Conservation (phyloP, 2,888 invertebrate species). For the Standfussiana lucernea region DNA sequence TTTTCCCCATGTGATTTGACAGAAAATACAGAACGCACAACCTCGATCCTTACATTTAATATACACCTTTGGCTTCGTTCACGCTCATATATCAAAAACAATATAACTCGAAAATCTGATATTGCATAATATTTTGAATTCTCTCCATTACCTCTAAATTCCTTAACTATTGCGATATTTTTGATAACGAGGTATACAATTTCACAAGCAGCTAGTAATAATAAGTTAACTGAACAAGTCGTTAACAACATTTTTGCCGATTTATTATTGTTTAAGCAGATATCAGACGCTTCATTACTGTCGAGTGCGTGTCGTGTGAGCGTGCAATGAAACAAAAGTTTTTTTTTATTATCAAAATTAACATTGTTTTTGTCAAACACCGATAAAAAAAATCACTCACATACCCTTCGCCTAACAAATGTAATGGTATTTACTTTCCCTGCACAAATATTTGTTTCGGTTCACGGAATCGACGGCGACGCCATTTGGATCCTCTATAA, state of each 20-base stretch:
- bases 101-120: not conserved
- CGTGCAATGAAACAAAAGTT: not conserved
- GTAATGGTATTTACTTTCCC: constrained; percentile 7
- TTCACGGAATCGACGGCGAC: not conserved
- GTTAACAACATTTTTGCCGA: not conserved
- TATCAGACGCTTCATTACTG: not conserved
- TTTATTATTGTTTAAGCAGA: not conserved
- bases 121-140: constrained; percentile 14
- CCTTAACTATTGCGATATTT: not conserved
- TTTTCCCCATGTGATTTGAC: not conserved
- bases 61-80: not conserved
- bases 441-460: constrained; percentile 23
- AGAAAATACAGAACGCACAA: not conserved
- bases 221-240: constrained; percentile 8
- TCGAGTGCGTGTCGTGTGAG: not conserved
- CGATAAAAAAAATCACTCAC: not conserved
- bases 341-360: not conserved
- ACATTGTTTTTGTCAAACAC: not conserved
- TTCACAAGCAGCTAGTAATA: not conserved
- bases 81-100: not conserved
- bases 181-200: not conserved
- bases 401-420: not conserved
- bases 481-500: constrained; percentile 17
- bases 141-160: not conserved
- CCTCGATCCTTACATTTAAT: not conserved